These are phyloP conservation scores for Anguilla obscura DNA, from an alignment of 2,797 vertebrate genomes.

Conservation along the genomic window DNA sequence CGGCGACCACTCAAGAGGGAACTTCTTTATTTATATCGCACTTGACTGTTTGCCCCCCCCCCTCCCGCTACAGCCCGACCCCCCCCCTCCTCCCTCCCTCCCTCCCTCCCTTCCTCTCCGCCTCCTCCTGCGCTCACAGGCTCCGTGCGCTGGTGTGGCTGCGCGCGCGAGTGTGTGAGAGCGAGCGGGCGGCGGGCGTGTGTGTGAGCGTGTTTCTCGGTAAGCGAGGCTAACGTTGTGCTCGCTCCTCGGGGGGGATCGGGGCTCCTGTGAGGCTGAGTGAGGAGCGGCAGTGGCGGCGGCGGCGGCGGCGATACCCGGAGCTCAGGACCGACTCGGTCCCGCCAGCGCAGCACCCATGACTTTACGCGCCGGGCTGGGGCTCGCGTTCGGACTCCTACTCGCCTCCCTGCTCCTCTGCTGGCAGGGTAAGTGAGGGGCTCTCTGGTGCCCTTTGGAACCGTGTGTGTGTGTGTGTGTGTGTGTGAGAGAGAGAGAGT, in stretches of 20 bases:
- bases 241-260: constrained; percentile 44
- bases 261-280: constrained; percentile 27
- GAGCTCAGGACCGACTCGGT: constrained; percentile 53
- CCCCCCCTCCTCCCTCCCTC: constrained; percentile 42
- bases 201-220: constrained; percentile 47
- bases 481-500: background rate
- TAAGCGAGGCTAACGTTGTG: constrained; percentile 42
- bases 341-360: constrained; percentile 71
- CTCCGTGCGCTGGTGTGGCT: constrained; percentile 29
- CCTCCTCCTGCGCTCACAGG: constrained; percentile 49
- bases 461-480: constrained; percentile 28
- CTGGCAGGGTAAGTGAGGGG: constrained; percentile 67
- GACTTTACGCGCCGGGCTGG: constrained; percentile 70
- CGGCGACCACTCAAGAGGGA: constrained; percentile 52
- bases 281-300: background rate
- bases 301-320: constrained; percentile 26
- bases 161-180: background rate
- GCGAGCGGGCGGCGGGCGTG: background rate
- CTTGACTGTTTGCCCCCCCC: constrained; percentile 51
- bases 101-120: constrained; percentile 54
- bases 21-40: constrained; percentile 55
- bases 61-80: constrained; percentile 37
- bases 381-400: constrained; percentile 71
- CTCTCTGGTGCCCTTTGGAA: background rate
- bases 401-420: constrained; percentile 63